A percentile compares a stretch with the other conserved stretches of the same genome.
Evolutionary conservation across 2,113 vertebrate genomes (phyloP).

Genomic region (Bothrops jararaca): DNA sequence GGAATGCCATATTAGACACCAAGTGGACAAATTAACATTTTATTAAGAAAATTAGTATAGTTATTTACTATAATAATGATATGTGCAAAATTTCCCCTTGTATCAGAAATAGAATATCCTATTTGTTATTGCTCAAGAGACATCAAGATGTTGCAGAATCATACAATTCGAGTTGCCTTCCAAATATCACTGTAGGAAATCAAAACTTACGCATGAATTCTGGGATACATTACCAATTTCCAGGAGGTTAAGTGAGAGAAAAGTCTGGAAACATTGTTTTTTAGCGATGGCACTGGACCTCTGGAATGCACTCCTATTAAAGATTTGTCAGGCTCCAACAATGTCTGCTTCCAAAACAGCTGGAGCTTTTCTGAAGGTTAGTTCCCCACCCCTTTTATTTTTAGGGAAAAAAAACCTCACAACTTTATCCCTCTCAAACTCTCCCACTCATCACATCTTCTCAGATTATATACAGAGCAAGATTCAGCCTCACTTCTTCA

Average conservation of each 20-base stretch:
- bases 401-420: background rate
- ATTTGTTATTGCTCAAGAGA: background rate
- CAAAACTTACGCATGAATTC: background rate
- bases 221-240: background rate
- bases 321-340: background rate
- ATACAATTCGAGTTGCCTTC: background rate
- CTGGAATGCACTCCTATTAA: background rate
- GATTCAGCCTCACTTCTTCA: background rate
- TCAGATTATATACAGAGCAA: background rate
- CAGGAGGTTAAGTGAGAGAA: background rate
- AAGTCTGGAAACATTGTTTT: background rate
- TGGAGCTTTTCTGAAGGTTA: background rate
- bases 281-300: background rate
- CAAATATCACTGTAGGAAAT: background rate
- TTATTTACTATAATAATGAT: background rate
- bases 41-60: background rate
- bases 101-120: background rate
- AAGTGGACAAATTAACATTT: background rate
- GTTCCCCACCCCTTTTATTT: background rate
- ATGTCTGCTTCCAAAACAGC: background rate
- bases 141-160: background rate
- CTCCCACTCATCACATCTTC: background rate
- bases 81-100: background rate
- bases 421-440: background rate
- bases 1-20: background rate